These are phyloP conservation scores for Drosophila subsilvestris DNA, from an alignment of 2,888 invertebrate genomes.

Conservation along the genomic window DNA sequence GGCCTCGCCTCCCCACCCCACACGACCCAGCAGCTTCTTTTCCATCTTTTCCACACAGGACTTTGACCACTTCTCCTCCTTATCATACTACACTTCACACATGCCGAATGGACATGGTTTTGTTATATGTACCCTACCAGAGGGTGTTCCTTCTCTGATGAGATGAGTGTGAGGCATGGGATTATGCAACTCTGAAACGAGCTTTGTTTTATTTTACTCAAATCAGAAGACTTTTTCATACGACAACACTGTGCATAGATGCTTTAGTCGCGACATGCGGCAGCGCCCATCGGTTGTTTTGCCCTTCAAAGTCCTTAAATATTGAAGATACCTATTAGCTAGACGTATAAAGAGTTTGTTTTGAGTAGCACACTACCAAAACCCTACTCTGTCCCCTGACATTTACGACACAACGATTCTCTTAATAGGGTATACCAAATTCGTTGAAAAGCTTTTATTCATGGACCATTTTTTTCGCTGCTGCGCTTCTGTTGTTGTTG, in stretches of 20 bases:
- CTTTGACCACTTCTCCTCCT: neutral
- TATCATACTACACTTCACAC: constrained; percentile 67
- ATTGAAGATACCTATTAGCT: too few relatives aligned
- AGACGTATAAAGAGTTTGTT: too few relatives aligned
- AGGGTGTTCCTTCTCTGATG: neutral
- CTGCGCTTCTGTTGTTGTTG: constrained; percentile 26
- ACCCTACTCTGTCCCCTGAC: too few relatives aligned
- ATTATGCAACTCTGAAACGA: neutral
- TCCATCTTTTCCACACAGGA: neutral
- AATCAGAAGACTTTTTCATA: too few relatives aligned
- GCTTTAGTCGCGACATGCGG: too few relatives aligned
- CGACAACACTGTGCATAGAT: too few relatives aligned
- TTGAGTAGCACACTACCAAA: too few relatives aligned
- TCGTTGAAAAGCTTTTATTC: constrained; percentile 7
- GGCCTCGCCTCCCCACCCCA: constrained; percentile 3
- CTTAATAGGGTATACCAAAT: neutral
- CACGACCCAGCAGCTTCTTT: neutral
- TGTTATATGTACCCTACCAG: constrained; percentile 10
- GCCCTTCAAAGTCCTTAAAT: too few relatives aligned
- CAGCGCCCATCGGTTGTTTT: too few relatives aligned
- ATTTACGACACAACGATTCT: too few relatives aligned
- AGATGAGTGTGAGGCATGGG: too few relatives aligned
- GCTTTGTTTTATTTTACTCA: too few relatives aligned
- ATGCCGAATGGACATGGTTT: constrained; percentile 73
- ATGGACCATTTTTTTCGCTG: neutral